Evolutionary conservation across 2,113 vertebrate genomes (phyloP).

Genomic region (Percopsis transmontana): DNA sequence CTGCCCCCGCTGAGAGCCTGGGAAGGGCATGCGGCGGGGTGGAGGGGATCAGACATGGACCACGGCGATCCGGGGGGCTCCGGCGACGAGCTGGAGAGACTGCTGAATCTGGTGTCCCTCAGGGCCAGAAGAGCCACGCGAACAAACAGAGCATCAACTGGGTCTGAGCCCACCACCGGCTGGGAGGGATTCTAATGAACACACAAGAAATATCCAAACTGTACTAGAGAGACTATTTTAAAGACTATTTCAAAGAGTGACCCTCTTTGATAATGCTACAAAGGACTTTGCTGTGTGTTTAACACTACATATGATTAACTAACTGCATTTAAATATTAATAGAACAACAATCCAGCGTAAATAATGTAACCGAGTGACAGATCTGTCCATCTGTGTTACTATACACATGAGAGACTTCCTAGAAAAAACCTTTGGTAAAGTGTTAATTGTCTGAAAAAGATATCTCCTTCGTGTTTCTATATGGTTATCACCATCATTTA

Average conservation of each 20-base stretch:
- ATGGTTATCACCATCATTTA: background rate
- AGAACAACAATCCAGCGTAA: slow-evolving; percentile 36
- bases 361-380: no score
- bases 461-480: no score
- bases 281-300: background rate
- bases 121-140: slow-evolving; percentile 65
- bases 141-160: slow-evolving; percentile 56
- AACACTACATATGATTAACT: slow-evolving; percentile 43
- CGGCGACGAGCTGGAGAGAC: slow-evolving; percentile 72
- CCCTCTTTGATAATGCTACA: slow-evolving; percentile 23
- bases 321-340: slow-evolving; percentile 54
- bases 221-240: no score
- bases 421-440: no score
- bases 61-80: slow-evolving; percentile 45
- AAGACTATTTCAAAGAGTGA: background rate
- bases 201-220: no score
- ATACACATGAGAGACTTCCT: slow-evolving; percentile 2
- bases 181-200: slow-evolving; percentile 61
- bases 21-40: slow-evolving; percentile 62
- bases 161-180: slow-evolving; percentile 57
- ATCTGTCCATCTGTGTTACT: slow-evolving; percentile 50
- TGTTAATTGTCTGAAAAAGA: no score
- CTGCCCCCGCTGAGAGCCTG: slow-evolving; percentile 72
- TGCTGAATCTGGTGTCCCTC: slow-evolving; percentile 72
- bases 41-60: slow-evolving; percentile 35